A percentile compares a stretch with the other conserved stretches of the same genome.
Conservation (phyloP, 1,140 invertebrate species). For the Temnothorax nylanderi region DNA sequence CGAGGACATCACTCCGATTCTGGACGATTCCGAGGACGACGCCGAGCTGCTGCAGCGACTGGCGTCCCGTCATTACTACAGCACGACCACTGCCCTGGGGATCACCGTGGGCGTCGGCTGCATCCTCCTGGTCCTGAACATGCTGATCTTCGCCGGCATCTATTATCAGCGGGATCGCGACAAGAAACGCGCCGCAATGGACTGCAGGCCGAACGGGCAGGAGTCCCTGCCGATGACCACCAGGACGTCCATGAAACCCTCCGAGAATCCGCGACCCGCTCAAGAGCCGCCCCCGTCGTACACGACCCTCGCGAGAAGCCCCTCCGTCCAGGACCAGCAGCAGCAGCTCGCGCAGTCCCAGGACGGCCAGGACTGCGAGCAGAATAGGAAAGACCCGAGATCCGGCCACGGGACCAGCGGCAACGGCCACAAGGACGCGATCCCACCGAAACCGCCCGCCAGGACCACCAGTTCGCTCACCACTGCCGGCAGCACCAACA, state of each 20-base stretch:
- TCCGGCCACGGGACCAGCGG: constrained; percentile 61
- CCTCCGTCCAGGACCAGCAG: constrained; percentile 78
- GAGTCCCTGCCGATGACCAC: constrained; percentile 84
- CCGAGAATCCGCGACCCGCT: constrained; percentile 72
- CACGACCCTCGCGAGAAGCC: constrained; percentile 82
- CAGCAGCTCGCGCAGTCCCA: constrained; percentile 57
- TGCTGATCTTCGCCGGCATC: constrained; percentile 95
- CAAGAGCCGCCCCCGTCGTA: constrained; percentile 85
- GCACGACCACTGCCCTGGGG: constrained; percentile 93
- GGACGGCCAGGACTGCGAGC: constrained; percentile 72
- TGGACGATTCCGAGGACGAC: constrained; percentile 84
- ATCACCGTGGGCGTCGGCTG: constrained; percentile 96
- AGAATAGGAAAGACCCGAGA: constrained; percentile 58
- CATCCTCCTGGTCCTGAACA: constrained; percentile 93
- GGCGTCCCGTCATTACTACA: constrained; percentile 87
- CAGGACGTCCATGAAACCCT: constrained; percentile 74
- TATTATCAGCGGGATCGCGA: constrained; percentile 92
- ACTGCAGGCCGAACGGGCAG: constrained; percentile 78
- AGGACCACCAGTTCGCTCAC: constrained; percentile 82
- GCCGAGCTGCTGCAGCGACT: constrained; percentile 85
- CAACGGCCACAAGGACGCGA: constrained; percentile 74
- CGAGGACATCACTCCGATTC: constrained; percentile 76
- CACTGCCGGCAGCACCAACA: constrained; percentile 81
- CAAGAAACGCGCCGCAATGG: constrained; percentile 81
- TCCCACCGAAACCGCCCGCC: constrained; percentile 84